phyloP scores from a whole-genome alignment of 2,113 vertebrate species.

The Petrocephalus microphthalmus region DNA sequence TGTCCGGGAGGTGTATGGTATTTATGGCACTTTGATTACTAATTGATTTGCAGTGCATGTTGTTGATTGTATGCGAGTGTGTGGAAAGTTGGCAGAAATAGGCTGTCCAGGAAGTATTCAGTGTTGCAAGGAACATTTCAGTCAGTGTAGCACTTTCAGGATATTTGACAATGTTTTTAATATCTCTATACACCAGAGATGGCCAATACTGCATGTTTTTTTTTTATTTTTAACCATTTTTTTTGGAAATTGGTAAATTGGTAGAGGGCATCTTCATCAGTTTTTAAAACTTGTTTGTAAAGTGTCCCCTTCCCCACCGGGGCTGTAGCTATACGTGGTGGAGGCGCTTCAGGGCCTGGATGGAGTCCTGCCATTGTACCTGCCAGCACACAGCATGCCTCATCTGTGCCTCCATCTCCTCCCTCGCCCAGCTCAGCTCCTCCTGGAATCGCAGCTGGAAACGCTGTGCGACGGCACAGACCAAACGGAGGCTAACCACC shows the following conservation, averaged over 20 bases:
- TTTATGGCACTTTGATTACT: neutral
- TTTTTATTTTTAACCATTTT: neutral
- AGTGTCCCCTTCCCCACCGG: neutral
- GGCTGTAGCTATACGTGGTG: constrained; percentile 21
- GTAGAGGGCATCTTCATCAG: neutral
- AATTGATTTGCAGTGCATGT: neutral
- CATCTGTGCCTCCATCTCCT: constrained; percentile 16
- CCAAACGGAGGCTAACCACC: neutral
- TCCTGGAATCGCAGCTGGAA: constrained; percentile 27
- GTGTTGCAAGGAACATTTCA: neutral
- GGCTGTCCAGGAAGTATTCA: neutral
- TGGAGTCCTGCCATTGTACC: constrained; percentile 31
- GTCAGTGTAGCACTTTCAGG: neutral
- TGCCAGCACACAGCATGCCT: constrained; percentile 27
- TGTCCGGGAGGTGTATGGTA: neutral
- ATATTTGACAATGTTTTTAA: neutral
- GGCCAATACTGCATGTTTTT: neutral
- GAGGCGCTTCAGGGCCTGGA: constrained; percentile 25
- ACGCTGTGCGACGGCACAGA: constrained; percentile 24
- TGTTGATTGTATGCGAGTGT: neutral
- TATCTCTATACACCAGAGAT: neutral
- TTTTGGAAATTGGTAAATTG: neutral
- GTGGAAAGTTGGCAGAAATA: neutral
- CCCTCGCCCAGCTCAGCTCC: constrained; percentile 20
- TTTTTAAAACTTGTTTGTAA: neutral